Conservation (phyloP, 2,113 vertebrate species). For the Mormyrus lacerda region DNA sequence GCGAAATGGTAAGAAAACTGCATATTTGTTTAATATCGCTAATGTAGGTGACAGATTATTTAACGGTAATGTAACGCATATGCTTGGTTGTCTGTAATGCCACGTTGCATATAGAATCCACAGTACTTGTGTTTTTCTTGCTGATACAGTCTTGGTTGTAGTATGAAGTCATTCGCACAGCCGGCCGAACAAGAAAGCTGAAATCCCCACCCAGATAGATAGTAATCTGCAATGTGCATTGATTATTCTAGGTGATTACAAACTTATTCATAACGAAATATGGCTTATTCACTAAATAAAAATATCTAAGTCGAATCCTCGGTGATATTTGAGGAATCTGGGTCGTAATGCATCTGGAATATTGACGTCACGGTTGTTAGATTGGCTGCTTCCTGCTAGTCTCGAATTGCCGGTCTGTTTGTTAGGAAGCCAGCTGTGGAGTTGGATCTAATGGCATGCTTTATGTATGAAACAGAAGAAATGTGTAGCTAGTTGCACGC, state of each 20-base stretch:
- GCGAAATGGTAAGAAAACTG: constrained; percentile 56
- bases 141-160: neutral
- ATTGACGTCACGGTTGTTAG: constrained; percentile 4
- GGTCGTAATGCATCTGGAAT: neutral
- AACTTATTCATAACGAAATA: neutral
- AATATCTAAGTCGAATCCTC: neutral
- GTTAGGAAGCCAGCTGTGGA: neutral
- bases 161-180: neutral
- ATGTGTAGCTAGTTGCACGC: too few species aligned
- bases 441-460: neutral
- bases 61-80: neutral
- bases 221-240: neutral
- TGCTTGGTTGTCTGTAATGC: neutral
- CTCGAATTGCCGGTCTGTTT: neutral
- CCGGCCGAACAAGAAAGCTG: constrained; percentile 24
- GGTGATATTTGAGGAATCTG: neutral
- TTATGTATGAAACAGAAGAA: neutral
- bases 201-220: constrained; percentile 10
- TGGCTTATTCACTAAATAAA: neutral
- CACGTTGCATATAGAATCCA: neutral
- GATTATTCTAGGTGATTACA: neutral
- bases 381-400: neutral
- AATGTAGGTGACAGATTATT: neutral
- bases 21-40: neutral
- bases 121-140: neutral